Evolutionary conservation across 2,888 invertebrate genomes (phyloP), one percentile per base, ranked within the genome.

Genomic region (Pristionchus exspectatus): DNA sequence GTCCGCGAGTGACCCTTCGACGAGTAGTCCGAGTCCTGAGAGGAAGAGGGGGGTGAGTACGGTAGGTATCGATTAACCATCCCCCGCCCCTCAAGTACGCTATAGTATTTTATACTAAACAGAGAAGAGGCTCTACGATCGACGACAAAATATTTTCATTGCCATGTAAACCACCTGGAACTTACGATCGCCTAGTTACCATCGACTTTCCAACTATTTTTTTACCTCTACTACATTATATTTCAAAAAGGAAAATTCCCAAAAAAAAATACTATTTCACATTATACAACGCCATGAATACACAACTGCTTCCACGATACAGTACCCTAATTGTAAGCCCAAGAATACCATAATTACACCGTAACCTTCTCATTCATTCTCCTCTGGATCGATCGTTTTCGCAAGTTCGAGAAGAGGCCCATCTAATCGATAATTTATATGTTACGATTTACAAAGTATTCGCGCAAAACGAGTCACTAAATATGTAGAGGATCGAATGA

Each of bases 21-120:
- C 81, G 91, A 91, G 87, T 92, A 93, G 87, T 92, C 93, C n/a
- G 93, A 93, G 90, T 93, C 93, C 59, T 92, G 90, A 91, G 92
- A 90, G 30, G 87, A 88, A 87, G 18, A 59, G 7, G 18, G n/a
- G 16, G 27, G 24, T 63, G 63, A 63, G 63, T 63, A 63, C 63
- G 63, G 63, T 63, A n/a, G 63, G 38, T 74, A 72, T 72, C 69
- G 30, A 72, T 72, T 30, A 30, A 12, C 33, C 63, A 59, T 59
- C 18, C 24, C 18, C 59, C 63, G 9, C 18, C 24, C 18, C 59
- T n/a, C 59, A 63, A 7, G n/a, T 10, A n/a, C 63, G 4, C 24
- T 9, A n/a, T 16, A 21, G 9, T 56, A 21, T 56, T 56, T 56
- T 56, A 56, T 56, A 1, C 56, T 0, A 18, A 56, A 18, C 18